A percentile compares a stretch with the other conserved stretches of the same genome.
Conservation (phyloP, 2,113 vertebrate genomes). For the Nothobranchius kuhntae region DNA sequence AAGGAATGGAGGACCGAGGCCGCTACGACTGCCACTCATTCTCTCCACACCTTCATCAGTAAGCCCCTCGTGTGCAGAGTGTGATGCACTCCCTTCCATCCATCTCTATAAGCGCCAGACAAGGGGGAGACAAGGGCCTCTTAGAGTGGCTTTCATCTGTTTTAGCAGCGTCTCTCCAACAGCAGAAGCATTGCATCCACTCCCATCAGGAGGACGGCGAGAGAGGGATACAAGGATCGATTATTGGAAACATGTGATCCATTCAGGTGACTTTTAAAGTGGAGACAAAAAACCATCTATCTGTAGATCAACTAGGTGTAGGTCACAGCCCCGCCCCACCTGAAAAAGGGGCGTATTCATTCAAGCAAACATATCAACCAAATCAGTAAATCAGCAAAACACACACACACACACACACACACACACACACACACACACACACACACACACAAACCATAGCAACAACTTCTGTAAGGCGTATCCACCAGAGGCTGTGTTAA, state of each 20-base stretch:
- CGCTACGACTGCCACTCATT: conserved; percentile 18
- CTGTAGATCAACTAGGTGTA: background rate
- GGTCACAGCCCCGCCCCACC: background rate
- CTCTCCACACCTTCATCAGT: conserved; percentile 51
- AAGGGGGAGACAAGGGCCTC: conserved; percentile 40
- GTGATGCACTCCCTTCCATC: conserved; percentile 34
- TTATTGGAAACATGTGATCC: conserved; percentile 36
- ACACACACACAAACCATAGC: too few species aligned
- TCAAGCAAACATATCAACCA: background rate
- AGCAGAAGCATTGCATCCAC: conserved; percentile 37
- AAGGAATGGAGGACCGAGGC: conserved; percentile 10
- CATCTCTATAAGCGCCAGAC: conserved; percentile 43
- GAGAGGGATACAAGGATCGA: background rate
- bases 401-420: background rate
- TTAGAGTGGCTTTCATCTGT: conserved; percentile 46
- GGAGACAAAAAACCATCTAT: background rate
- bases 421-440: too few species aligned
- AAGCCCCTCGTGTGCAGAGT: conserved; percentile 43
- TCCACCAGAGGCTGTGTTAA: too few species aligned
- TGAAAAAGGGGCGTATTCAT: background rate
- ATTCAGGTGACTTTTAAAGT: conserved; percentile 28
- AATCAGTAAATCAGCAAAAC: background rate
- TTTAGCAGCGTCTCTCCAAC: conserved; percentile 33
- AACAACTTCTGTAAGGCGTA: too few species aligned
- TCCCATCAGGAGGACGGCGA: conserved; percentile 36